Percentiles rank a stretch among this genome's conserved stretches.
phyloP scores from a whole-genome alignment of 2,888 invertebrate species.

The Nomada goodeniana region DNA sequence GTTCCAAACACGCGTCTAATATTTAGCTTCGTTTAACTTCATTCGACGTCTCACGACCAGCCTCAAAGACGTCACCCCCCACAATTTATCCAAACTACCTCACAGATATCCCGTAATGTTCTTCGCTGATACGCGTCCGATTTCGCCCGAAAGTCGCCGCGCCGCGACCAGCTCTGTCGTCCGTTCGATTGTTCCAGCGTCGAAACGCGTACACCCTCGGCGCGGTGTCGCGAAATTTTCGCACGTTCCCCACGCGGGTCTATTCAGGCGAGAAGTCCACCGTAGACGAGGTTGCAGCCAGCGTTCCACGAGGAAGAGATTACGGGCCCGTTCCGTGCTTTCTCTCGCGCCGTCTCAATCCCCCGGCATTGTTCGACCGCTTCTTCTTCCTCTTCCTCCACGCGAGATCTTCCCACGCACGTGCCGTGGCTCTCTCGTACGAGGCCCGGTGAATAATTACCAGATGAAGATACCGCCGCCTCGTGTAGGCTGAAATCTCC shows the following conservation, averaged over 20 bases:
- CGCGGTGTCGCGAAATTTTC: constrained; percentile 35
- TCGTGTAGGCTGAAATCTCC: constrained; percentile 74
- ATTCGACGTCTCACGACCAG: no score
- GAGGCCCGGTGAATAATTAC: constrained; percentile 78
- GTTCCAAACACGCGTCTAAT: no score
- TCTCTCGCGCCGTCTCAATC: constrained; percentile 72
- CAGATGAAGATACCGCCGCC: constrained; percentile 79
- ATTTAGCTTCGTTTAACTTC: no score
- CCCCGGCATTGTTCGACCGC: constrained; percentile 66
- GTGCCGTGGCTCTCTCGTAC: constrained; percentile 71
- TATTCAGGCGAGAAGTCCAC: constrained; percentile 32
- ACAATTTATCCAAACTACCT: no score
- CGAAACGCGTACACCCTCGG: background rate
- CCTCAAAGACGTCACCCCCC: no score
- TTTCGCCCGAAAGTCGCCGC: no score
- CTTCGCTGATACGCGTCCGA: no score
- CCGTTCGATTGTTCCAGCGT: background rate
- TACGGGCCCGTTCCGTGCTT: constrained; percentile 67
- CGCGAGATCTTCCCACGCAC: constrained; percentile 79
- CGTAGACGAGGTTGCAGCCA: constrained; percentile 26
- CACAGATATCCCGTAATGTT: no score
- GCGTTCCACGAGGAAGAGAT: constrained; percentile 64
- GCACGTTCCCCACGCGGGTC: constrained; percentile 40
- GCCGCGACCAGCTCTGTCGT: no score
- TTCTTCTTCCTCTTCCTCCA: constrained; percentile 66